Percentiles rank a stretch among this genome's conserved stretches.
phyloP scores from a whole-genome alignment of 1,140 invertebrate genomes.

The Drosophila simulans region DNA sequence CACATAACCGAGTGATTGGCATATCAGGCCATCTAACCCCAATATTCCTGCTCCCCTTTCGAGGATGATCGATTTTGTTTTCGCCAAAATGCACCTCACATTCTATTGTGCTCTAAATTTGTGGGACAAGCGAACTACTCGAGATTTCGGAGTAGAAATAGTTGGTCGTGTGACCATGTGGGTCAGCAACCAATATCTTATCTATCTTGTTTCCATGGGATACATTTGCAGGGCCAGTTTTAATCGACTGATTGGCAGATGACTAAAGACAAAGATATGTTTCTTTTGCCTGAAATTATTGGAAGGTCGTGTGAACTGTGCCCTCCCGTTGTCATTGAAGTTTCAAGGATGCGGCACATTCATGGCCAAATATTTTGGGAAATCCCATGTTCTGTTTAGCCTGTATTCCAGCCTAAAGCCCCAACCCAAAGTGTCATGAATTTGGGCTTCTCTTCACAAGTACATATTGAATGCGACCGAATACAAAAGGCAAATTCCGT shows the following conservation, averaged over 20 bases:
- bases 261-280: neutral
- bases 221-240: neutral
- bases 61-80: conserved; percentile 42
- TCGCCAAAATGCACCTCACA: conserved; percentile 16
- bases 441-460: neutral
- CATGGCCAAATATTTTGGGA: neutral
- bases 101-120: conserved; percentile 42
- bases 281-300: neutral
- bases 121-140: conserved; percentile 25
- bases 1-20: conserved; percentile 67
- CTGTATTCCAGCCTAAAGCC: neutral
- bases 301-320: neutral
- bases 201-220: conserved; percentile 47
- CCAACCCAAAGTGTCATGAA: neutral
- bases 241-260: conserved; percentile 12
- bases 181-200: conserved; percentile 37
- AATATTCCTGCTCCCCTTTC: conserved; percentile 7
- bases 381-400: neutral
- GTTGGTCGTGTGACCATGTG: conserved; percentile 32
- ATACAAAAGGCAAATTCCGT: conserved; percentile 19
- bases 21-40: conserved; percentile 26
- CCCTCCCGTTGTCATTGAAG: too few species aligned
- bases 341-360: too few species aligned
- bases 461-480: neutral
- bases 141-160: conserved; percentile 30